Evolutionary conservation across 2,113 vertebrate species (phyloP).

Genomic region (Tachuris rubrigastra): DNA sequence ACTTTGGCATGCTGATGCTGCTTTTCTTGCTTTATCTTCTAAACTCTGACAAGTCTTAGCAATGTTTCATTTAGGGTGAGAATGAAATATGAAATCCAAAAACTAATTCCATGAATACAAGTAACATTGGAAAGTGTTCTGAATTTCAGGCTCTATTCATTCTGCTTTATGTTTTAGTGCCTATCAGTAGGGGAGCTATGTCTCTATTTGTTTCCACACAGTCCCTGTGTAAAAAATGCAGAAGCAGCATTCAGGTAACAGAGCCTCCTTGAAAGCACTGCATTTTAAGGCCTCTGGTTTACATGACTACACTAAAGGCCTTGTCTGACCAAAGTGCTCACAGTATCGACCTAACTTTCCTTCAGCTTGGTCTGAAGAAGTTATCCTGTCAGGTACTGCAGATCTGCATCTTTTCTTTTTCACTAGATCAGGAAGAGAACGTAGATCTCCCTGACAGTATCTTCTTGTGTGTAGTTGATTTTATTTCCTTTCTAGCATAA

Average conservation of each 20-base stretch:
- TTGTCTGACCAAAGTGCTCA: neutral
- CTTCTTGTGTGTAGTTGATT: neutral
- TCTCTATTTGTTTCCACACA: neutral
- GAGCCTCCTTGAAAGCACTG: accelerated
- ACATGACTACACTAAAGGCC: neutral
- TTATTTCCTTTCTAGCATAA: conserved; percentile 1
- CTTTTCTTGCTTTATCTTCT: neutral
- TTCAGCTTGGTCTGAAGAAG: neutral
- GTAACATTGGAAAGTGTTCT: neutral
- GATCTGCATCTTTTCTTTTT: neutral
- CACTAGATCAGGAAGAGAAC: neutral
- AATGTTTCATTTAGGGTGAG: neutral
- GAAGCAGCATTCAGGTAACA: neutral
- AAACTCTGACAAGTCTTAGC: neutral
- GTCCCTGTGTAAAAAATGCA: neutral
- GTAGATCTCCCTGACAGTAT: neutral
- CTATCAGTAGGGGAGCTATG: neutral
- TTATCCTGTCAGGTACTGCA: neutral
- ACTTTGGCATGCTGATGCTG: neutral
- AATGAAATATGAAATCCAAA: neutral
- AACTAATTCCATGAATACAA: neutral
- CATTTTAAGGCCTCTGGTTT: neutral
- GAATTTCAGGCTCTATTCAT: neutral
- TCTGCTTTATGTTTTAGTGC: neutral
- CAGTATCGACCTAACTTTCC: neutral